A percentile compares a stretch with the other conserved stretches of the same genome.
These are phyloP conservation scores for Cossypha caffra DNA, from an alignment of 2,797 vertebrate genomes.

Conservation along the genomic window DNA sequence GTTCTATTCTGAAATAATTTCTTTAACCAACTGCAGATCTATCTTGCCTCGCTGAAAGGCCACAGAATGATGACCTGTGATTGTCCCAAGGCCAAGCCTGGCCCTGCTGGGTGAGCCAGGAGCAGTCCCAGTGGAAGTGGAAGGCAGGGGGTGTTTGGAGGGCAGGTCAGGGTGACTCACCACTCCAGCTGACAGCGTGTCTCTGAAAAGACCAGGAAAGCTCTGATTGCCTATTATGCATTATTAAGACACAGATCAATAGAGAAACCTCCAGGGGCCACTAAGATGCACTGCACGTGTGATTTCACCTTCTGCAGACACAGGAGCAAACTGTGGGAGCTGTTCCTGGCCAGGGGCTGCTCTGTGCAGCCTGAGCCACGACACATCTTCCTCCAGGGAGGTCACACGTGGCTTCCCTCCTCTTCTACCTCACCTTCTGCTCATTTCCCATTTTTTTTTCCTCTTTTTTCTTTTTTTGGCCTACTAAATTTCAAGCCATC, in stretches of 20 bases:
- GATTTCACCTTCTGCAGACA: slow-evolving; percentile 10
- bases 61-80: not conserved
- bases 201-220: slow-evolving; percentile 40
- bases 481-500: not conserved
- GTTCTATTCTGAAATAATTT: not conserved
- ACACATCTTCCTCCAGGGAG: not conserved
- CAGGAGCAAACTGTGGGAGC: not conserved
- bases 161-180: not conserved
- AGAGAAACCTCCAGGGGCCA: slow-evolving; percentile 39
- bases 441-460: too few relatives aligned
- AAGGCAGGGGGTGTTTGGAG: not conserved
- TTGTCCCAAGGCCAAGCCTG: not conserved
- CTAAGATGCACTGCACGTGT: not conserved
- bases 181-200: not conserved
- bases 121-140: not conserved
- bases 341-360: not conserved
- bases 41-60: slow-evolving; percentile 18
- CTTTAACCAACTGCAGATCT: not conserved
- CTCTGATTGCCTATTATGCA: slow-evolving; percentile 74
- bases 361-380: accelerated
- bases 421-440: not conserved
- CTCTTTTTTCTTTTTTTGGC: accelerated
- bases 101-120: not conserved
- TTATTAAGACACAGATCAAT: slow-evolving; percentile 82
- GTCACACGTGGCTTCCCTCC: accelerated